Conservation (phyloP, 2,797 vertebrate species). For the Potorous gilbertii region DNA sequence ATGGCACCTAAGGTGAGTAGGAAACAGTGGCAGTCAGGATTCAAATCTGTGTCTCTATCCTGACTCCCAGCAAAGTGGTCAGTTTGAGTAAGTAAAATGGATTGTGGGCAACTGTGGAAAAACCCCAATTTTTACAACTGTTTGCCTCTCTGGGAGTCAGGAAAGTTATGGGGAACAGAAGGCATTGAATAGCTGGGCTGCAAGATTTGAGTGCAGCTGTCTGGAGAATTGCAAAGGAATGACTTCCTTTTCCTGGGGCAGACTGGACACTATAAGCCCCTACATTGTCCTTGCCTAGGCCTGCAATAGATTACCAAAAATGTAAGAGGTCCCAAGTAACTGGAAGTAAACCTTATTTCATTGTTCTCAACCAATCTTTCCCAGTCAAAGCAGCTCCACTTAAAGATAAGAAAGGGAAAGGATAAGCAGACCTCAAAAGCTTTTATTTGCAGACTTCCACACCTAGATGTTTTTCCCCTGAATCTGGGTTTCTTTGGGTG, state of each 20-base stretch:
- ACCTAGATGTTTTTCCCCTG: background rate
- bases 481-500: background rate
- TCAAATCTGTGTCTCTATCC: background rate
- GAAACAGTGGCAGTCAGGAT: background rate
- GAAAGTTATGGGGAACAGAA: conserved; percentile 41
- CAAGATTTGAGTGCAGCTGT: conserved; percentile 38
- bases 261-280: background rate
- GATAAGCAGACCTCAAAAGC: background rate
- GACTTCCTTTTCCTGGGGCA: background rate
- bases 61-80: background rate
- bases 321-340: background rate
- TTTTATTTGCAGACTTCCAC: background rate
- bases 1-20: background rate
- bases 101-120: background rate
- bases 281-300: background rate
- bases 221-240: background rate
- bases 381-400: background rate
- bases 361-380: background rate
- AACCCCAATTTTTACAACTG: background rate
- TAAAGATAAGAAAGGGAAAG: background rate
- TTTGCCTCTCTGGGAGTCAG: conserved; percentile 21
- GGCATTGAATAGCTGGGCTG: background rate
- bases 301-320: background rate
- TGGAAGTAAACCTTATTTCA: background rate
- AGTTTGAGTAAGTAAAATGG: conserved; percentile 52